Base-by-base conservation (phyloP, 1,140 invertebrate genomes). In the Saccostrea glomerata region DNA sequence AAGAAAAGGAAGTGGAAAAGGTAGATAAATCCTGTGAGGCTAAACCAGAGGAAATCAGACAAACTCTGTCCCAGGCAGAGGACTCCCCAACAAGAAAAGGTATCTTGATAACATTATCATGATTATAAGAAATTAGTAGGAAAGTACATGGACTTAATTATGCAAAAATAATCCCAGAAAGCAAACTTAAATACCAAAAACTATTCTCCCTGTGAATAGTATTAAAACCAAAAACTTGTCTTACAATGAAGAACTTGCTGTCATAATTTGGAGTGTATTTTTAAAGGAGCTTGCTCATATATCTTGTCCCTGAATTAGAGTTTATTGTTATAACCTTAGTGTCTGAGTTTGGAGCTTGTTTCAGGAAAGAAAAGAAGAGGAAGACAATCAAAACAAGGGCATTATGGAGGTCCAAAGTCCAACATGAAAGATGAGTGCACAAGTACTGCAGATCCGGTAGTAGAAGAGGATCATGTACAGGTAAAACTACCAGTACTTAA, bases 11-110 rank as follows among this genome's bases (percentile, higher is more conserved):
- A 97, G 54, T 56, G 11, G 47, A 84, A 84, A 84, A 30, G 82
- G 17, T 54, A 13, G 82, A 84, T 23, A 54, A 84, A 84, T 84
- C 82, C 54, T 84, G 1, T 97, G 98, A 92, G 96, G 55, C 73
- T 63, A 54, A 77, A n/a, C 55, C 73, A 82, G 83, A 85, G 63
- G 86, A 84, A 55, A 87, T 85, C n/a, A 54, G 82, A 84, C 82
- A 84, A 20, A 54, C 60, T 15, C 9, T 85, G n/a, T 56, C 55
- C n/a, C 85, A 55, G 17, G 47, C 40, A 82, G 66, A 85, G 15
- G 82, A 83, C 55, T 54, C 30, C 25, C 58, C 47, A 12, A 56
- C 54, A n/a, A 84, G 23, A 36, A 55, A 55, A 55, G 54, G 82
- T 84, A 54, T 20, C 7, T 30, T 40, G 4, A 40, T 47, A 47